These are phyloP conservation scores for Catalaphyllia jardinei DNA, from an alignment of 64 coral and sea anemone species.

Conservation along the genomic window DNA sequence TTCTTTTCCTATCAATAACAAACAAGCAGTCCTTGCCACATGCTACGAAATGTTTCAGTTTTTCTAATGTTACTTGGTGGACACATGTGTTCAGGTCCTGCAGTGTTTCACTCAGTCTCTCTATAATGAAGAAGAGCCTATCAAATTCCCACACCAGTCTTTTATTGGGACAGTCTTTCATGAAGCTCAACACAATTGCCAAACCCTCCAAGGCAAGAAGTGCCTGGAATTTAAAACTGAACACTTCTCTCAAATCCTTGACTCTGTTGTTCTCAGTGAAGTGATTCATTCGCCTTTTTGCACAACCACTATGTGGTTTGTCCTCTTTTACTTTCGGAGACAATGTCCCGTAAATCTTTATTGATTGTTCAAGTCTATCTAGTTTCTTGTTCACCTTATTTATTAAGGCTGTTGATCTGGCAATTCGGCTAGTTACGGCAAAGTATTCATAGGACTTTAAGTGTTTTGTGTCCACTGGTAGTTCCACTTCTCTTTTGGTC, in stretches of 20 bases:
- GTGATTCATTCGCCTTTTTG: slow-evolving; percentile 21
- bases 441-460: slow-evolving; percentile 57
- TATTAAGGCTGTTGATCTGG: slow-evolving; percentile 17
- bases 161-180: slow-evolving; percentile 28
- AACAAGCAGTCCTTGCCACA: slow-evolving; percentile 57
- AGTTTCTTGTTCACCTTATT: slow-evolving; percentile 18
- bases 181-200: slow-evolving; percentile 65
- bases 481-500: slow-evolving; percentile 21
- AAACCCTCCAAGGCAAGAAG: slow-evolving; percentile 77
- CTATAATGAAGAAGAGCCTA: slow-evolving; percentile 59
- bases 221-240: slow-evolving; percentile 73
- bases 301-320: not conserved
- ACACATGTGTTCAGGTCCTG: slow-evolving; percentile 32
- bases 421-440: slow-evolving; percentile 51
- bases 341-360: slow-evolving; percentile 17
- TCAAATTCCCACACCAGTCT: slow-evolving; percentile 33
- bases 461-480: slow-evolving; percentile 40
- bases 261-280: slow-evolving; percentile 15
- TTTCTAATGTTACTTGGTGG: slow-evolving; percentile 24
- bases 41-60: slow-evolving; percentile 57
- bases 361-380: not conserved
- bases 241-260: slow-evolving; percentile 16
- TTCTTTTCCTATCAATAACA: not conserved
- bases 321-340: slow-evolving; percentile 9
- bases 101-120: slow-evolving; percentile 39